Conservation (phyloP, 2,113 vertebrate species). For the Pionites leucogaster region DNA sequence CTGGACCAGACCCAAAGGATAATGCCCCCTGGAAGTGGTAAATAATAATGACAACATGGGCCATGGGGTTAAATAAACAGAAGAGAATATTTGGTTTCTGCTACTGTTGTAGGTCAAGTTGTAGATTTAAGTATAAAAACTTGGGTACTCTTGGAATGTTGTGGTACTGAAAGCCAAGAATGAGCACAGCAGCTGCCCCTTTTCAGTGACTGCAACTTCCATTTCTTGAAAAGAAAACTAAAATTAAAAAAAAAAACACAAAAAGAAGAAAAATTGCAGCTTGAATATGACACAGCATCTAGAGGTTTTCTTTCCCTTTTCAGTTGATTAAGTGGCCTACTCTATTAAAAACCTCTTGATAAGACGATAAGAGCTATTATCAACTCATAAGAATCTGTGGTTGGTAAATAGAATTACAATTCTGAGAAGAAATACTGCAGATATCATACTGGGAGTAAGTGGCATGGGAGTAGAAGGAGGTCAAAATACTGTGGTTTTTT, state of each 20-base stretch:
- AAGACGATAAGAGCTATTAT: background rate
- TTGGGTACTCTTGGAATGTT: background rate
- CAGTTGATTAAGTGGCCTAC: background rate
- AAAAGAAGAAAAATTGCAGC: background rate
- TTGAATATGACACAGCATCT: background rate
- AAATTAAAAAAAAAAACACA: background rate
- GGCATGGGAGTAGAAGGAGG: background rate
- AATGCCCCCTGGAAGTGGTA: background rate
- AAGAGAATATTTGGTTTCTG: background rate
- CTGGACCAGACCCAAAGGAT: background rate
- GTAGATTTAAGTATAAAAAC: background rate
- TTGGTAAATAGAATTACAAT: background rate
- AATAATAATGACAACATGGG: background rate
- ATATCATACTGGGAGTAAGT: background rate
- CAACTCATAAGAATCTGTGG: background rate
- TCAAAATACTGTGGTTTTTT: background rate
- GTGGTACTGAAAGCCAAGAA: background rate
- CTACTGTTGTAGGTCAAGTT: background rate
- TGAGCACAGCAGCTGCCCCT: background rate
- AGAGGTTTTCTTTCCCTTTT: background rate
- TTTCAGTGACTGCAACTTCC: background rate
- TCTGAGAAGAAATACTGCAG: background rate
- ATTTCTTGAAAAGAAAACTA: background rate
- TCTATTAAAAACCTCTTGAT: background rate
- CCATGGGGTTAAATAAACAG: background rate